Conservation (phyloP, 2,797 vertebrate genomes). For the Triplophysa yarkandensis region DNA sequence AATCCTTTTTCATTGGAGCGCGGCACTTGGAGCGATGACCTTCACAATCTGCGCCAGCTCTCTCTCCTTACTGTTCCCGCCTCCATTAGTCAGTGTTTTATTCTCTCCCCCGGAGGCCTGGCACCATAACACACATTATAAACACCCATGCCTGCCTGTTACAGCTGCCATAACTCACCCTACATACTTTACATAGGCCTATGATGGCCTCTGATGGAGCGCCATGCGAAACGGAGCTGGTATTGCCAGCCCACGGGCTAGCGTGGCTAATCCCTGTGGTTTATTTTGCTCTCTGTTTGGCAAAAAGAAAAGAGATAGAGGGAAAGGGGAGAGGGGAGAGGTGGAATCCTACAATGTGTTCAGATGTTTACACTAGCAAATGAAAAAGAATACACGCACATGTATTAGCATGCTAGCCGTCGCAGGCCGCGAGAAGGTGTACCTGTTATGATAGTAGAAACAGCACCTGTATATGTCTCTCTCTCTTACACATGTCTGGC, state of each 20-base stretch:
- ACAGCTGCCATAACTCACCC: constrained; percentile 53
- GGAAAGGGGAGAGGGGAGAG: background rate
- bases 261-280: constrained; percentile 36
- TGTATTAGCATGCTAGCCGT: background rate
- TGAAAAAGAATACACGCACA: background rate
- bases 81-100: constrained; percentile 54
- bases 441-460: too few species aligned
- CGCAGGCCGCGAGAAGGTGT: too few species aligned
- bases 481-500: too few species aligned
- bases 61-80: constrained; percentile 43
- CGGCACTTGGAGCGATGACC: constrained; percentile 45
- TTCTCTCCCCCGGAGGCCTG: constrained; percentile 42
- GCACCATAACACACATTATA: constrained; percentile 48
- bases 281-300: constrained; percentile 24
- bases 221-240: constrained; percentile 29
- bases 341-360: constrained; percentile 25
- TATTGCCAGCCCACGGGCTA: constrained; percentile 35
- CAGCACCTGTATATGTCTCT: background rate
- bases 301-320: background rate
- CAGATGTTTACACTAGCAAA: background rate
- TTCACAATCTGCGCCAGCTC: constrained; percentile 44
- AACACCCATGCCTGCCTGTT: constrained; percentile 48
- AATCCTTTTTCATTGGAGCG: constrained; percentile 34
- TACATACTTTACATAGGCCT: constrained; percentile 46
- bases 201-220: constrained; percentile 40